These are phyloP conservation scores for Leptodactylus fuscus DNA, from an alignment of 2,113 vertebrate species.

Conservation along the genomic window DNA sequence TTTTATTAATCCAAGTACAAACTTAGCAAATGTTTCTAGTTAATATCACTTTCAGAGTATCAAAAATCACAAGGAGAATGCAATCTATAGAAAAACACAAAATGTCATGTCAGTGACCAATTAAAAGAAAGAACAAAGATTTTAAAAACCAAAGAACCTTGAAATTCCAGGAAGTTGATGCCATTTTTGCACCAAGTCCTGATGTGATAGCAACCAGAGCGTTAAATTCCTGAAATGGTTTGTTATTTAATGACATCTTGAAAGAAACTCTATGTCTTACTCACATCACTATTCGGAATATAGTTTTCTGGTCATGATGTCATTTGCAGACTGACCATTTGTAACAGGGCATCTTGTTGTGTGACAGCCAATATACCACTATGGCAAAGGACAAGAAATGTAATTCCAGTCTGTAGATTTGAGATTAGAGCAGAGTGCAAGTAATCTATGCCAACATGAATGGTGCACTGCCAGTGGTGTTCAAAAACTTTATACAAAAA, in stretches of 20 bases:
- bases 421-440: too few relatives aligned
- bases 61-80: background rate
- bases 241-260: background rate
- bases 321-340: background rate
- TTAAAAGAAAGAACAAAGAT: background rate
- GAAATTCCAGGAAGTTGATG: background rate
- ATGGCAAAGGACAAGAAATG: too few relatives aligned
- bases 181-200: background rate
- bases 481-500: too few relatives aligned
- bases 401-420: too few relatives aligned
- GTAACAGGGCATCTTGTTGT: background rate
- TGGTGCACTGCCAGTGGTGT: too few relatives aligned
- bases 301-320: background rate
- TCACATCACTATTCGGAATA: background rate
- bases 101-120: background rate
- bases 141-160: background rate
- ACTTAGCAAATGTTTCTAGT: slow-evolving; percentile 4
- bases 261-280: background rate
- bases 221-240: background rate
- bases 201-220: background rate
- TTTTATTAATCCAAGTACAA: background rate
- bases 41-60: background rate
- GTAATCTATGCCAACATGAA: too few relatives aligned
- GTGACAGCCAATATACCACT: too few relatives aligned
- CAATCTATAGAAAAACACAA: background rate